Percentiles rank a stretch among this genome's conserved stretches.
Conservation (phyloP, 2,888 invertebrate species). For the Malachius bipustulatus region DNA sequence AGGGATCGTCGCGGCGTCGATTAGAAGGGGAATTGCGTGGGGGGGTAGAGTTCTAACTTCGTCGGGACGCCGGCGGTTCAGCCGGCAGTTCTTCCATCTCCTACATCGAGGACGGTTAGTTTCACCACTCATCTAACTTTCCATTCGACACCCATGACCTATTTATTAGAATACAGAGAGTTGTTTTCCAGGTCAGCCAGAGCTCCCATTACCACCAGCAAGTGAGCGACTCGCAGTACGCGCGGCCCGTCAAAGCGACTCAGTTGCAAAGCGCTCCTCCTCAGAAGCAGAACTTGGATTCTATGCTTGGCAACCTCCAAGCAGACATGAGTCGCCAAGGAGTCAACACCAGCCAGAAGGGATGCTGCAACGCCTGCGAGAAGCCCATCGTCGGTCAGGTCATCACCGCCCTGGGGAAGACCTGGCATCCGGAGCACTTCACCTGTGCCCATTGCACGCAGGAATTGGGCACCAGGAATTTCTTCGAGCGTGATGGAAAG, state of each 20-base stretch:
- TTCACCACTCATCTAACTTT: too few species aligned
- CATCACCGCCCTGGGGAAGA: constrained; percentile 92
- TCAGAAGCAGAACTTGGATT: constrained; percentile 43
- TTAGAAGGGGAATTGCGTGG: not conserved
- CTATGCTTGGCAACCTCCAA: constrained; percentile 87
- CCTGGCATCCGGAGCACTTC: constrained; percentile 99
- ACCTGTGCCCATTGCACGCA: constrained; percentile 95
- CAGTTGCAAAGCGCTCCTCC: constrained; percentile 28
- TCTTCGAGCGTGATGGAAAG: constrained; percentile 93
- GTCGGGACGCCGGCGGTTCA: too few species aligned
- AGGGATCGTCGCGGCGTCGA: too few species aligned
- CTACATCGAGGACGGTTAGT: too few species aligned
- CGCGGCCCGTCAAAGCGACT: constrained; percentile 46
- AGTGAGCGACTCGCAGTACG: constrained; percentile 57
- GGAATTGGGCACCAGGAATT: constrained; percentile 93
- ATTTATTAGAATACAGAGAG: not conserved
- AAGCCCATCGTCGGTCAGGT: constrained; percentile 99
- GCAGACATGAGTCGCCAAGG: constrained; percentile 98
- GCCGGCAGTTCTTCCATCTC: too few species aligned
- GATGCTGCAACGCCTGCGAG: constrained; percentile 97
- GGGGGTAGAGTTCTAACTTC: not conserved
- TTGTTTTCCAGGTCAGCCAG: constrained; percentile 45
- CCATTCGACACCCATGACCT: too few species aligned
- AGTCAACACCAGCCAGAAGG: constrained; percentile 96
- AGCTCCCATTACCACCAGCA: constrained; percentile 51